Evolutionary conservation across 1,140 invertebrate species (phyloP).

Genomic region (Saxidomus purpurata): DNA sequence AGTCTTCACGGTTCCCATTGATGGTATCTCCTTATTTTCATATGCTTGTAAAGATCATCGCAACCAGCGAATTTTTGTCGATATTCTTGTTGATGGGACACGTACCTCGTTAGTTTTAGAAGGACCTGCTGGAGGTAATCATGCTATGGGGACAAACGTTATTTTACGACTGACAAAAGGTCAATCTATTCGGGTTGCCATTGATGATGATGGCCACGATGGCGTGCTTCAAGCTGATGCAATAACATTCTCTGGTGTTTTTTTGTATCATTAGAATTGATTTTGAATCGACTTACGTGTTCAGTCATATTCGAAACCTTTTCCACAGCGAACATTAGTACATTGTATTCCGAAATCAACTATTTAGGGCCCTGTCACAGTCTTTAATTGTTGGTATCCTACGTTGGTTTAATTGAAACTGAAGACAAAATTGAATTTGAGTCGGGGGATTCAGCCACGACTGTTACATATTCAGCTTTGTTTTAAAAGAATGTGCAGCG

Average conservation of each 20-base stretch:
- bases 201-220: neutral
- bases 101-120: neutral
- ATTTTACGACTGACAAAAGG: neutral
- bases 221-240: neutral
- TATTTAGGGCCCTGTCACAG: too few relatives aligned
- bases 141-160: constrained; percentile 6
- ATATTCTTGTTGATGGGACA: neutral
- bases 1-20: neutral
- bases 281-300: too few relatives aligned
- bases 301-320: too few relatives aligned
- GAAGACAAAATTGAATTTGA: too few relatives aligned
- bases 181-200: neutral
- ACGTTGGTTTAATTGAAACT: too few relatives aligned
- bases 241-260: neutral
- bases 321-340: too few relatives aligned
- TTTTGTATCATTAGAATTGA: constrained; percentile 9
- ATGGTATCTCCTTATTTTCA: neutral
- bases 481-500: too few relatives aligned
- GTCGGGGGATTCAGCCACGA: too few relatives aligned
- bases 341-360: too few relatives aligned
- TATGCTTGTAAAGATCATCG: neutral
- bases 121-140: neutral
- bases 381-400: too few relatives aligned
- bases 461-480: too few relatives aligned
- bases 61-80: neutral